Conservation (phyloP, 2,888 invertebrate genomes). For the Norana najaformis region DNA sequence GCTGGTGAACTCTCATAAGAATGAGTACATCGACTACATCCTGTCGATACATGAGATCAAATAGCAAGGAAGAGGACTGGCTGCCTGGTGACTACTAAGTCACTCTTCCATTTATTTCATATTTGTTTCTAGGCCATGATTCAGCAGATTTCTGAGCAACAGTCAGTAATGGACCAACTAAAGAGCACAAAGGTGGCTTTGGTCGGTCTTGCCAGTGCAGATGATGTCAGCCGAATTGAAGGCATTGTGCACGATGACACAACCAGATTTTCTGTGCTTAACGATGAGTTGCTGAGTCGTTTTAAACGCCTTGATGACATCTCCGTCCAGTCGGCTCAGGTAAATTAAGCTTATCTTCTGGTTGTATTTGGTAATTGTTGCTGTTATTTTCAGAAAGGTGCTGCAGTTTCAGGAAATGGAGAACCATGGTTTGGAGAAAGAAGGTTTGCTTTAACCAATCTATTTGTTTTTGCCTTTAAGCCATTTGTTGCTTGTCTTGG, state of each 20-base stretch:
- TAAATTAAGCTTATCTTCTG: not conserved
- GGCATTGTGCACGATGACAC: constrained; percentile 86
- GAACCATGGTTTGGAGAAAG: no score
- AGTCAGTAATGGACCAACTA: constrained; percentile 89
- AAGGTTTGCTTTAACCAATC: no score
- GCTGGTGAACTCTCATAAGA: no score
- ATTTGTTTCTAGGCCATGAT: constrained; percentile 67
- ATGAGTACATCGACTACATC: no score
- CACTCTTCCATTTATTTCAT: not conserved
- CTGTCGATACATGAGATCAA: no score
- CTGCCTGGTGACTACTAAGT: not conserved
- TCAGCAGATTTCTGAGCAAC: constrained; percentile 88
- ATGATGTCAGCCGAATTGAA: constrained; percentile 85
- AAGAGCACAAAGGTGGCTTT: constrained; percentile 94
- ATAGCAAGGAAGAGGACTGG: no score
- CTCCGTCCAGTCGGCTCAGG: constrained; percentile 14
- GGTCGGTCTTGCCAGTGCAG: constrained; percentile 77
- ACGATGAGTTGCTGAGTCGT: constrained; percentile 68
- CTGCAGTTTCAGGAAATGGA: no score
- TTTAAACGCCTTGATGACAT: constrained; percentile 18
- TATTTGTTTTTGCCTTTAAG: no score
- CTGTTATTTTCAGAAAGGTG: not conserved
- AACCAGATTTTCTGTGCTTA: constrained; percentile 81
- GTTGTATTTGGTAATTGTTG: not conserved
- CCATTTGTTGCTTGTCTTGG: not conserved